Conservation (phyloP, 2,113 vertebrate species). For the Stomatorhinus ivindoensis region DNA sequence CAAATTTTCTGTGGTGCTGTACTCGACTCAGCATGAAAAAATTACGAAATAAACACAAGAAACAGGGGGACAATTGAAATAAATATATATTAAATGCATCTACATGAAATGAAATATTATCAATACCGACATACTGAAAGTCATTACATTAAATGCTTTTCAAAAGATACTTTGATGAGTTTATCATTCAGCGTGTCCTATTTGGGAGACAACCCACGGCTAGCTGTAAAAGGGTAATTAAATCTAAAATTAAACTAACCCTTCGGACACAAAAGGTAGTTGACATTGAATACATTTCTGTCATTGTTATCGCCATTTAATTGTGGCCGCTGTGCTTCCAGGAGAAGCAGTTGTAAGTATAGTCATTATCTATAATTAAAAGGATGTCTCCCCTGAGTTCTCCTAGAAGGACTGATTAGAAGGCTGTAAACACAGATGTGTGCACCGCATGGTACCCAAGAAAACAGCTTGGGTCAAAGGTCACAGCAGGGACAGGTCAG, state of each 20-base stretch:
- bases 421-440: neutral
- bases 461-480: constrained; percentile 3
- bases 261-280: constrained; percentile 15
- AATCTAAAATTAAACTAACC: constrained; percentile 16
- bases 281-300: constrained; percentile 16
- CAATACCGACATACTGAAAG: neutral
- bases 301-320: constrained; percentile 9
- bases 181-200: neutral
- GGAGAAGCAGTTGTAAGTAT: neutral
- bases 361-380: constrained; percentile 16
- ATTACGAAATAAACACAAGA: neutral
- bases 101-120: constrained; percentile 10
- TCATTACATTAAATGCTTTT: neutral
- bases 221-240: constrained; percentile 11
- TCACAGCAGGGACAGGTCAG: neutral
- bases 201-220: neutral
- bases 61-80: neutral
- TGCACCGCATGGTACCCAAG: neutral
- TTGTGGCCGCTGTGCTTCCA: neutral
- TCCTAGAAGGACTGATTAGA: constrained; percentile 10
- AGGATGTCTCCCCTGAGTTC: constrained; percentile 2
- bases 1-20: neutral
- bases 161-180: neutral
- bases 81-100: neutral
- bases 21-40: neutral